Evolutionary conservation across 2,113 vertebrate species (phyloP), one percentile per base, ranked within the genome.

Genomic region (Thinocorus orbignyianus): DNA sequence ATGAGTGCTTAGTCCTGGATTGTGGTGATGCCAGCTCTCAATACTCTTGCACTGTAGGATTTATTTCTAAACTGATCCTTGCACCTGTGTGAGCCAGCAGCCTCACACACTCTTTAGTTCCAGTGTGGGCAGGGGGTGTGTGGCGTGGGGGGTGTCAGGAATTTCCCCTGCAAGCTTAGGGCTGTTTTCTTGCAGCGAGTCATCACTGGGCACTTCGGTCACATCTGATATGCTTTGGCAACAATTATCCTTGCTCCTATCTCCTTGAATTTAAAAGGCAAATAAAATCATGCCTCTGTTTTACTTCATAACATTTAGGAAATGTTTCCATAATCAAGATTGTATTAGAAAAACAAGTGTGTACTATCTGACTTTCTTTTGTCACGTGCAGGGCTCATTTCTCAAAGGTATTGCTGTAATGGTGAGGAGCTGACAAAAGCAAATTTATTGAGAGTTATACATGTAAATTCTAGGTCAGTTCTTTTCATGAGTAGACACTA

Each of bases 381-480:
- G 25, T 35, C 66, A 18, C 0, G 0, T 73, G 33, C 19, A 42
- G 42, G 42, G 73, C 61, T 82, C n/a, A n/a, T 94, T 95, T 90
- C 37, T 95, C 66, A 81, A 81, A 78, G 23, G 7, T 13, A 49
- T 81, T 46, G 35, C 13, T 66, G 8, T 18, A 65, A 28, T 35
- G 35, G 68, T 69, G 39, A 91, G 83, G 57, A 81, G 3, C 66
- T 79, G 60, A 88, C 26, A 64, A 57, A 86, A 9, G 39, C 26
- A 81, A 84, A 93, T 89, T 82, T 95, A 94, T 72, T 95, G 64
- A 51, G 96, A 97, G 44, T 73, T 68, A 70, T 11, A 25, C 22
- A 9, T 22, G 42, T 77, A 95, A 94, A 92, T 87, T 77, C 48
- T 62, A 95, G 82, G 77, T 90, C 65, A 92, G 54, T 86, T 90